phyloP scores from a whole-genome alignment of 2,113 vertebrate species.

The Zosterops pallidus region DNA sequence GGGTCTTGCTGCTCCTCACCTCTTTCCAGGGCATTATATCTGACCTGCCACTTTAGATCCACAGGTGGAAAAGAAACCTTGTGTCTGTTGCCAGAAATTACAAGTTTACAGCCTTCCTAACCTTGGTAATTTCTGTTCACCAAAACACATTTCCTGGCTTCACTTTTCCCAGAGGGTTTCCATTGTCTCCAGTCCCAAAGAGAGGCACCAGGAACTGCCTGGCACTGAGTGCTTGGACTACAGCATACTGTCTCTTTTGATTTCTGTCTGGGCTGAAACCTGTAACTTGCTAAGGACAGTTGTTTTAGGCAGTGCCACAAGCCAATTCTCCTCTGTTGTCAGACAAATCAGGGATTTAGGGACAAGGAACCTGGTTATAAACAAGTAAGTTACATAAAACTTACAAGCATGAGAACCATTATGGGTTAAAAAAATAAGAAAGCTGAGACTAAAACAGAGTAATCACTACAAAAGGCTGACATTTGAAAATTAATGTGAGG shows the following conservation, averaged over 20 bases:
- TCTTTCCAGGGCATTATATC: background rate
- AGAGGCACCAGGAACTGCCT: background rate
- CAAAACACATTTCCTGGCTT: background rate
- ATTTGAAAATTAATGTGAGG: background rate
- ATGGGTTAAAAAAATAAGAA: background rate
- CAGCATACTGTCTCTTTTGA: rapidly evolving
- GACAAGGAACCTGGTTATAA: background rate
- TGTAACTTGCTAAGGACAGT: background rate
- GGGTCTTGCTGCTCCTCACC: background rate
- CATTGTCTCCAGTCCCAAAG: background rate
- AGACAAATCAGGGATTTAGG: background rate
- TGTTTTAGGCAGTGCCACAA: background rate
- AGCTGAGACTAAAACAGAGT: background rate
- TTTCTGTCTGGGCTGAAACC: background rate
- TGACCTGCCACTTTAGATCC: background rate
- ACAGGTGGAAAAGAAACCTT: background rate
- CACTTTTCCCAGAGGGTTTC: rapidly evolving
- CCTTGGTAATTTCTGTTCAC: background rate
- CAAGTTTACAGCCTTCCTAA: background rate
- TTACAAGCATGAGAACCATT: background rate
- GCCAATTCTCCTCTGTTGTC: background rate
- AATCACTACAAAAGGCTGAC: background rate
- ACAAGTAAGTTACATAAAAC: background rate
- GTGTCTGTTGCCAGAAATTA: background rate
- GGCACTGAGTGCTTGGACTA: background rate